Evolutionary conservation across 2,797 vertebrate genomes (phyloP).

Genomic region (Sebastes minor): DNA sequence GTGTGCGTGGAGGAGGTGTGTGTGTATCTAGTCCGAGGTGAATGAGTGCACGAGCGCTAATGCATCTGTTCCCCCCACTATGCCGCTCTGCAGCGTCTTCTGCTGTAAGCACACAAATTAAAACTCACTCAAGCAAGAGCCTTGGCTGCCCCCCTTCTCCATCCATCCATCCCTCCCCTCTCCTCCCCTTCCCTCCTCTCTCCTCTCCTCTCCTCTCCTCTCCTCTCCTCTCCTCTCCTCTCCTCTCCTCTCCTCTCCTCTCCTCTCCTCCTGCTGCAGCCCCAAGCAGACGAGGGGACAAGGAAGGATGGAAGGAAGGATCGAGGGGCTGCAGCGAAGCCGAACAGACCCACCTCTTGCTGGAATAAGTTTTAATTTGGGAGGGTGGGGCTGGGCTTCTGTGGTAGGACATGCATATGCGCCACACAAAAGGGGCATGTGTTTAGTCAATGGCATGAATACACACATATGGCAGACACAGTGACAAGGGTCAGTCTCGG

Average conservation of each 20-base stretch:
- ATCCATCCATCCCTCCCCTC: background rate
- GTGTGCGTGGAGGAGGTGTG: conserved; percentile 18
- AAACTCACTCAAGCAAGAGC: conserved; percentile 77
- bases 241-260: background rate
- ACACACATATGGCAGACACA: conserved; percentile 9
- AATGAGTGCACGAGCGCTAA: conserved; percentile 59
- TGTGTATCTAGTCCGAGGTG: conserved; percentile 53
- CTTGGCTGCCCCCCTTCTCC: conserved; percentile 5
- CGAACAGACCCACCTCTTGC: conserved; percentile 44
- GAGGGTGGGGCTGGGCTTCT: conserved; percentile 49
- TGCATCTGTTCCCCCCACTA: conserved; percentile 38
- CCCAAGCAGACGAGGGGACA: conserved; percentile 29
- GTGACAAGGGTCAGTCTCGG: conserved; percentile 30
- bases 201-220: background rate
- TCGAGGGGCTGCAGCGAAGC: conserved; percentile 11
- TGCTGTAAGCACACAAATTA: conserved; percentile 75
- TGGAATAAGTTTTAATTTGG: conserved; percentile 64
- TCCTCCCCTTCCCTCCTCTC: background rate
- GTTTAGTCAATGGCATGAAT: conserved; percentile 45
- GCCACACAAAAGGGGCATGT: conserved; percentile 69
- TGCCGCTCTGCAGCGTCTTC: conserved; percentile 45
- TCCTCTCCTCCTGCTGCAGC: conserved; percentile 15
- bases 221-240: background rate
- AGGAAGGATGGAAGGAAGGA: conserved; percentile 15
- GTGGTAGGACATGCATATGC: conserved; percentile 63